Base-by-base conservation (phyloP, 2,888 invertebrate genomes). In the Pseudoips prasinana region DNA sequence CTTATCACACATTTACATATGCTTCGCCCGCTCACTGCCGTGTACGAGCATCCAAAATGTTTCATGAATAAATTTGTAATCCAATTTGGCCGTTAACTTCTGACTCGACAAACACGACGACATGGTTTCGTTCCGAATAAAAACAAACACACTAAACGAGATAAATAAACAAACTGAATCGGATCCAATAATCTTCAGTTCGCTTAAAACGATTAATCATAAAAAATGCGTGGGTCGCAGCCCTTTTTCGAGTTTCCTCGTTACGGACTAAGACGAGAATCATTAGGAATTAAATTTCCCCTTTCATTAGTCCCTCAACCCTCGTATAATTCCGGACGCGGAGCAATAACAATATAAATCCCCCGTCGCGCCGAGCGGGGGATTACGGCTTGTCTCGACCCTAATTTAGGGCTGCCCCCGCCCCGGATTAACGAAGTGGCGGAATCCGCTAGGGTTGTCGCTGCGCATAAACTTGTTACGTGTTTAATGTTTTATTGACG, bases 221-320 rank as follows among this genome's bases (percentile, higher is more conserved):
- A 84, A 84, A 85, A 85, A 84, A 70, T 72, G 57, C 64, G 69
- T 76, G 70, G 78, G 77, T 81, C 78, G 74, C 74, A 80, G 83
- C 80, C 85, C 84, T 84, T 86, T 88, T 86, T 84, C 81, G 80
- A 84, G 84, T 85, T 84, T 83, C 86, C 87, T 87, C 87, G 87
- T 88, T 88, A 88, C 86, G 81, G 83, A 75, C 87, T 87, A 86
- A 87, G 88, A 88, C 86, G 88, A 83, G 86, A 87, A 88, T 88
- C 88, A 88, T 88, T 88, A 88, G 86, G 88, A 87, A 87, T 88
- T 88, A 88, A 88, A 88, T 88, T 87, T 88, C 87, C 88, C 87
- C 87, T 88, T 88, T 88, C 87, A 88, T 88, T 88, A 88, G 88
- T 88, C 88, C 87, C 88, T 86, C 87, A 87, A 87, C 87, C 88